Evolutionary conservation across 1,140 invertebrate genomes (phyloP).

Genomic region (Patella vulgata): DNA sequence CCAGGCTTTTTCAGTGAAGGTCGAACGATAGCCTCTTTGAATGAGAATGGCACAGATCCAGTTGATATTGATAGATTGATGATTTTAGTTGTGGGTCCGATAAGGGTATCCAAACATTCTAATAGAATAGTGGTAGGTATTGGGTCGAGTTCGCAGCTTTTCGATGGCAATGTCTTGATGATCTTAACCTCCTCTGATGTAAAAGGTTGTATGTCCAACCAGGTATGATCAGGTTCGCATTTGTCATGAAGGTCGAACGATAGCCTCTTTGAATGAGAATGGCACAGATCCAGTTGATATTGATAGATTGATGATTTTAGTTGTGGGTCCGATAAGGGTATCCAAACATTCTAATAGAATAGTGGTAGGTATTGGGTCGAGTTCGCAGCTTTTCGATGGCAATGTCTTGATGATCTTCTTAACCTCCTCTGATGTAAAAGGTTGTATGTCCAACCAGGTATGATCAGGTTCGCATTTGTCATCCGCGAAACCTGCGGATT

Average conservation of each 20-base stretch:
- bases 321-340: conserved; percentile 14
- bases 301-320: conserved; percentile 21
- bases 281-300: conserved; percentile 16
- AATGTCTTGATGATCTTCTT: too few species aligned
- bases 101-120: not conserved
- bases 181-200: too few species aligned
- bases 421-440: too few species aligned
- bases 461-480: too few species aligned
- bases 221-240: too few species aligned
- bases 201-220: too few species aligned
- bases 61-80: conserved; percentile 2
- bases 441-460: too few species aligned
- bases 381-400: too few species aligned
- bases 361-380: conserved; percentile 24
- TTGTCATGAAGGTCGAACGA: conserved; percentile 28
- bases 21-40: conserved; percentile 3
- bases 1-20: conserved; percentile 12
- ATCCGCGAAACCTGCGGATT: too few species aligned
- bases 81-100: conserved; percentile 11
- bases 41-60: not conserved
- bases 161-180: too few species aligned
- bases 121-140: conserved; percentile 8
- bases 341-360: conserved; percentile 16
- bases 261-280: conserved; percentile 22
- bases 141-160: conserved; percentile 9